Conservation (phyloP, 1,140 invertebrate species). For the Oscheius sp. region DNA sequence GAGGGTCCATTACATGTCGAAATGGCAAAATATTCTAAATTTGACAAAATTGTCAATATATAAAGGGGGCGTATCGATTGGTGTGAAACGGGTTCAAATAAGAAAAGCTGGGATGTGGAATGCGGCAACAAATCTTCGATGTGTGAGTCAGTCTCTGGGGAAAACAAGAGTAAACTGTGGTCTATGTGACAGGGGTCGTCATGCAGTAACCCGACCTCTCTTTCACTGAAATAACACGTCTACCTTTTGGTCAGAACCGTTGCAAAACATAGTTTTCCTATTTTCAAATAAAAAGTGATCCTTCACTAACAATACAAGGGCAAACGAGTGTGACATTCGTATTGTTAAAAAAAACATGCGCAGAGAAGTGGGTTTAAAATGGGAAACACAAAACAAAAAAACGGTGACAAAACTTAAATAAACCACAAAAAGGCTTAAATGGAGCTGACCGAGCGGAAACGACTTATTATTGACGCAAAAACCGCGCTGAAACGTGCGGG, state of each 20-base stretch:
- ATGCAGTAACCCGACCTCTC: too few relatives aligned
- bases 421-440: background rate
- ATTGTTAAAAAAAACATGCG: background rate
- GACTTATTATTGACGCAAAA: constrained; percentile 10
- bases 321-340: background rate
- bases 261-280: background rate
- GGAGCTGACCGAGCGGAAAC: background rate
- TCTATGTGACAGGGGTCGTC: too few relatives aligned
- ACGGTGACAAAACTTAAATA: background rate
- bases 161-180: too few relatives aligned
- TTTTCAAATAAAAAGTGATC: background rate
- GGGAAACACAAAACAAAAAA: background rate
- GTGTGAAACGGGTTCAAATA: too few relatives aligned
- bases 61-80: too few relatives aligned
- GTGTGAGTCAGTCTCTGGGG: too few relatives aligned
- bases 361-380: background rate
- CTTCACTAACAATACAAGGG: too few relatives aligned
- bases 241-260: too few relatives aligned
- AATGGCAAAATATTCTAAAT: background rate
- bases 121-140: too few relatives aligned
- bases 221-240: too few relatives aligned
- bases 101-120: too few relatives aligned
- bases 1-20: constrained; percentile 3
- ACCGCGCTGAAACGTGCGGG: constrained; percentile 1
- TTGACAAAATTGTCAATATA: too few relatives aligned